A percentile compares a stretch with the other conserved stretches of the same genome.
Evolutionary conservation across 2,113 vertebrate species (phyloP).

Genomic region (Sakesphorus luctuosus): DNA sequence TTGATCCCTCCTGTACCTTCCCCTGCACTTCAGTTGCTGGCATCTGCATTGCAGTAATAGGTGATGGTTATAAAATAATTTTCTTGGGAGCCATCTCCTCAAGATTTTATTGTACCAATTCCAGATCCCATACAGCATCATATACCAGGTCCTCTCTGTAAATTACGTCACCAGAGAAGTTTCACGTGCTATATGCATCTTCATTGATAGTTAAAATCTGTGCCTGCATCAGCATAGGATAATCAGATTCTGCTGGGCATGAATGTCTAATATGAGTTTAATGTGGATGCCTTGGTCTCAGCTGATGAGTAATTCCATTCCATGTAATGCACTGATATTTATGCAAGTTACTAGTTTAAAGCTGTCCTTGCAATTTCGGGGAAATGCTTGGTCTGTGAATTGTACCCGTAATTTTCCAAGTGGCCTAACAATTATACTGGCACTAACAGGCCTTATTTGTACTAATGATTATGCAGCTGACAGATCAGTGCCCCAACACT

Average conservation of each 20-base stretch:
- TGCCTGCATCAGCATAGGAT: background rate
- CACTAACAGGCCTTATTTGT: background rate
- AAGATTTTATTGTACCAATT: background rate
- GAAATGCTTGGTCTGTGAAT: background rate
- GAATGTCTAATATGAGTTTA: background rate
- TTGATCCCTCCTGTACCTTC: background rate
- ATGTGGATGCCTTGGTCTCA: background rate
- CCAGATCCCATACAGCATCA: background rate
- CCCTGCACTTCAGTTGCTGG: background rate
- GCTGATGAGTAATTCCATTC: background rate
- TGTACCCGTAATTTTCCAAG: background rate
- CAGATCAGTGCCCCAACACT: background rate
- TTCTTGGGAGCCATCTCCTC: background rate
- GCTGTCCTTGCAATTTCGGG: background rate
- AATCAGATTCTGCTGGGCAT: background rate
- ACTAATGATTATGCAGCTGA: background rate
- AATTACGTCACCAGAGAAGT: background rate
- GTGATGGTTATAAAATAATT: background rate
- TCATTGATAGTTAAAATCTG: background rate
- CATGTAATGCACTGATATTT: background rate
- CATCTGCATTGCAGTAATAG: background rate
- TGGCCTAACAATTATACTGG: background rate
- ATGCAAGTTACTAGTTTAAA: background rate
- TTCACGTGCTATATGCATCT: rapidly evolving
- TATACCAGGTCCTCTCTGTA: background rate